Evolutionary conservation across 2,113 vertebrate species (phyloP).

Genomic region (Agelaius tricolor): DNA sequence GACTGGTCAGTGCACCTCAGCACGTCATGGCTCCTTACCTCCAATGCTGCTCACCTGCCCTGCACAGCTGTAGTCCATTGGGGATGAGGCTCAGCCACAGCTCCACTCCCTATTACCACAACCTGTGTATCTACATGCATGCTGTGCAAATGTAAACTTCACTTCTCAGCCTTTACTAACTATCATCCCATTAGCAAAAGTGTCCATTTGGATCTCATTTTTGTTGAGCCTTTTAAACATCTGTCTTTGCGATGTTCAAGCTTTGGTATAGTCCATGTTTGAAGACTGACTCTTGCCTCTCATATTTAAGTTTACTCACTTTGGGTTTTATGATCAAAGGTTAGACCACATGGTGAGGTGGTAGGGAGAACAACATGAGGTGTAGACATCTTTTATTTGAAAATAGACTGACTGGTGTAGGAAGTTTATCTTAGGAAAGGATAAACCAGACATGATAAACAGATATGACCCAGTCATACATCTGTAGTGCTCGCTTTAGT

Average conservation of each 20-base stretch:
- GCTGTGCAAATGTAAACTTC: neutral
- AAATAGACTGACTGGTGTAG: neutral
- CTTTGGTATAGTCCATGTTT: neutral
- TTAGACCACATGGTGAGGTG: neutral
- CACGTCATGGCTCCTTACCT: neutral
- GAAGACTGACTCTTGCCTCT: neutral
- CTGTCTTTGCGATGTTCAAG: neutral
- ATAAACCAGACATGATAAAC: constrained; percentile 29
- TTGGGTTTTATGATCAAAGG: neutral
- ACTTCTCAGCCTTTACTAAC: neutral
- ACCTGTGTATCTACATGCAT: neutral
- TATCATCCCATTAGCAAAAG: neutral
- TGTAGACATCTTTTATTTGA: neutral
- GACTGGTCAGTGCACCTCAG: neutral
- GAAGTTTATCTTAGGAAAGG: constrained; percentile 1
- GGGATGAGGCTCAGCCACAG: neutral
- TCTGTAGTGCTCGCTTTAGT: neutral
- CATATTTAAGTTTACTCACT: neutral
- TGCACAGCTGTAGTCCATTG: neutral
- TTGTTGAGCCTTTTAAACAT: neutral
- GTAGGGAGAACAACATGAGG: neutral
- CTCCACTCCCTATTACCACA: neutral
- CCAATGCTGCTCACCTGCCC: neutral
- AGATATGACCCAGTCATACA: neutral
- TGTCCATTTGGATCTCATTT: neutral